Evolutionary conservation across 2,888 invertebrate species (phyloP).

Genomic region (Napeogenes inachia): DNA sequence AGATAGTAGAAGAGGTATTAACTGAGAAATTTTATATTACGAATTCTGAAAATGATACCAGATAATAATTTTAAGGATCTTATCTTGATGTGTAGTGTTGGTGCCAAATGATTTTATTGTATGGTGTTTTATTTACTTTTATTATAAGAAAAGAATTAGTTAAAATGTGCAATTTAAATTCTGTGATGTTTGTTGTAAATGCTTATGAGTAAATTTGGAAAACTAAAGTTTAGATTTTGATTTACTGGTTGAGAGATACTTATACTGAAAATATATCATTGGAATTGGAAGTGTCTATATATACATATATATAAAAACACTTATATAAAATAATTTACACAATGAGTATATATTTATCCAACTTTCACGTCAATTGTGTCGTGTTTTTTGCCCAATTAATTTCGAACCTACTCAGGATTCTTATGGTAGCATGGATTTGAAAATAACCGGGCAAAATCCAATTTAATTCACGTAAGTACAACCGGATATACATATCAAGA

Average conservation of each 20-base stretch:
- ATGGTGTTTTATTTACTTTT: background rate
- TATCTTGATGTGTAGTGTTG: background rate
- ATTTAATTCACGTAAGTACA: too few relatives aligned
- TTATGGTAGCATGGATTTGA: too few relatives aligned
- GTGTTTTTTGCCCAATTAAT: too few relatives aligned
- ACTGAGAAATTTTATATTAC: constrained; percentile 63
- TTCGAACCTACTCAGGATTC: too few relatives aligned
- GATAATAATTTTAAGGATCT: background rate
- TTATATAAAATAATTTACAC: too few relatives aligned
- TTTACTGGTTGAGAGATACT: background rate
- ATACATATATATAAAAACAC: too few relatives aligned
- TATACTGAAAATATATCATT: background rate
- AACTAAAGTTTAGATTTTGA: background rate
- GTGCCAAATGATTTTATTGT: constrained; percentile 4
- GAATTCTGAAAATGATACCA: constrained; percentile 36
- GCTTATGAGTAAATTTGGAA: constrained; percentile 1
- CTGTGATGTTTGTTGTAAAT: constrained; percentile 6
- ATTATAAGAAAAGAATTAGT: background rate
- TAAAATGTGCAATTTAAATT: constrained; percentile 1
- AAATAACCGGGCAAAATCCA: too few relatives aligned
- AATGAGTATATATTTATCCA: too few relatives aligned
- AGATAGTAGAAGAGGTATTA: constrained; percentile 70
- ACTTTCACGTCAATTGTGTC: too few relatives aligned
- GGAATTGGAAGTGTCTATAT: too few relatives aligned
- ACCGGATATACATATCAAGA: too few relatives aligned